Conservation (phyloP, 1,140 invertebrate species). For the Eubasilissa regina region DNA sequence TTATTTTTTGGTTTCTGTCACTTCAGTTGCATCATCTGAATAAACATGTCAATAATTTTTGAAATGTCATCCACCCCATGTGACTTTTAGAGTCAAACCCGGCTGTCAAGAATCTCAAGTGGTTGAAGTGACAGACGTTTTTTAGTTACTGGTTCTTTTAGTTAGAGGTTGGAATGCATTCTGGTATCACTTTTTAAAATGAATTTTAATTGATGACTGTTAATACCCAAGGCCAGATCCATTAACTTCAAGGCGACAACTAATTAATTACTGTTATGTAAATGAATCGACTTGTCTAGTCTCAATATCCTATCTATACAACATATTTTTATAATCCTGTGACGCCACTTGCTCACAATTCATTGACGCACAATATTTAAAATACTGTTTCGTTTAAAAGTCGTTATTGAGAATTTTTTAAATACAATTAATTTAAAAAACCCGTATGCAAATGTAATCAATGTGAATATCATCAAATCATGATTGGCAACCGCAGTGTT, state of each 20-base stretch:
- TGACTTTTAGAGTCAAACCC: not conserved
- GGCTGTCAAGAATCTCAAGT: conserved; percentile 24
- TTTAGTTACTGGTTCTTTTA: conserved; percentile 16
- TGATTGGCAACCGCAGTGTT: not conserved
- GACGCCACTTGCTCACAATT: too few relatives aligned
- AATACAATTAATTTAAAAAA: too few relatives aligned
- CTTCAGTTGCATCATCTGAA: too few relatives aligned
- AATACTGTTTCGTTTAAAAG: too few relatives aligned
- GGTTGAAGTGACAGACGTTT: conserved; percentile 7
- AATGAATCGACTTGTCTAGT: not conserved
- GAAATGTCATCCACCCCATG: conserved; percentile 24
- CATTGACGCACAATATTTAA: too few relatives aligned
- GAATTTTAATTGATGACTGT: conserved; percentile 9
- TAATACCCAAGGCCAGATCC: conserved; percentile 20
- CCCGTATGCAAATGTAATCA: too few relatives aligned
- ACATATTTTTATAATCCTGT: too few relatives aligned
- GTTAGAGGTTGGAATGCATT: not conserved
- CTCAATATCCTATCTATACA: too few relatives aligned
- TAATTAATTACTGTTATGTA: not conserved
- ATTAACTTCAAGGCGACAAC: conserved; percentile 14
- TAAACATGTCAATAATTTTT: not conserved
- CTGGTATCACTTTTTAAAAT: conserved; percentile 13
- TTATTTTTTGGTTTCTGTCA: too few relatives aligned
- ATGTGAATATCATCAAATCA: not conserved
- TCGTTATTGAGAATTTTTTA: too few relatives aligned